These are phyloP conservation scores for Erinaceus europaeus DNA, from an alignment of 2,113 vertebrate species.

Conservation along the genomic window DNA sequence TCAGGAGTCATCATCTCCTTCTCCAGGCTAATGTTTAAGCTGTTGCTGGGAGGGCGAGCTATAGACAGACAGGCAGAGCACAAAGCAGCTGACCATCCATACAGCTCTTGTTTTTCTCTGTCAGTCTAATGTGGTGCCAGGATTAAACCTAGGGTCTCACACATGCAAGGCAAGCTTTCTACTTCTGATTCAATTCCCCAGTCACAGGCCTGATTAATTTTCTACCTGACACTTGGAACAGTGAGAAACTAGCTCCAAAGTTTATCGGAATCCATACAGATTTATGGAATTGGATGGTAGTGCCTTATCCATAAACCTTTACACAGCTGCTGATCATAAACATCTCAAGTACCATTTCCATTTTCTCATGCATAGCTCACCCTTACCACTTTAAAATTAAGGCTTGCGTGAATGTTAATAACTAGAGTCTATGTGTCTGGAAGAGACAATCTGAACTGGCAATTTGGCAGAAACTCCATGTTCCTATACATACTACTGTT, in stretches of 20 bases:
- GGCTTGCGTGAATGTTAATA: conserved; percentile 73
- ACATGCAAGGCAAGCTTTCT: no score
- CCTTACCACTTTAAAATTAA: conserved; percentile 70
- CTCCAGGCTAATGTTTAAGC: no score
- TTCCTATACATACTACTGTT: conserved; percentile 68
- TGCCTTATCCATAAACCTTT: conserved; percentile 58
- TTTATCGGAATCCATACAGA: conserved; percentile 54
- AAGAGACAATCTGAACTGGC: conserved; percentile 72
- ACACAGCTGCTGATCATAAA: conserved; percentile 62
- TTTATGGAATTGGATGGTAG: conserved; percentile 42
- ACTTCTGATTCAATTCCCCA: no score
- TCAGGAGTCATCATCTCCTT: no score
- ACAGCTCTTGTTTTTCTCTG: no score
- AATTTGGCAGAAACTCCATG: conserved; percentile 61
- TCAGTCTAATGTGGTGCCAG: no score
- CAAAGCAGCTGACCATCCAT: no score
- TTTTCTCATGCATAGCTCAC: conserved; percentile 68
- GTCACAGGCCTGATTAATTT: not conserved
- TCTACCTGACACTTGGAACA: conserved; percentile 34
- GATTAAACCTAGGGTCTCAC: no score
- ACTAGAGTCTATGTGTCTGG: conserved; percentile 71
- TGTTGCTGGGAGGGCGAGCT: no score
- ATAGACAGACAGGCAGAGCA: no score
- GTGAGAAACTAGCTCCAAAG: conserved; percentile 36
- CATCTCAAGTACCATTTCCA: conserved; percentile 67